A percentile compares a stretch with the other conserved stretches of the same genome.
Conservation (phyloP, 2,888 invertebrate genomes). For the Pseudococcus jackbeardsleyi region DNA sequence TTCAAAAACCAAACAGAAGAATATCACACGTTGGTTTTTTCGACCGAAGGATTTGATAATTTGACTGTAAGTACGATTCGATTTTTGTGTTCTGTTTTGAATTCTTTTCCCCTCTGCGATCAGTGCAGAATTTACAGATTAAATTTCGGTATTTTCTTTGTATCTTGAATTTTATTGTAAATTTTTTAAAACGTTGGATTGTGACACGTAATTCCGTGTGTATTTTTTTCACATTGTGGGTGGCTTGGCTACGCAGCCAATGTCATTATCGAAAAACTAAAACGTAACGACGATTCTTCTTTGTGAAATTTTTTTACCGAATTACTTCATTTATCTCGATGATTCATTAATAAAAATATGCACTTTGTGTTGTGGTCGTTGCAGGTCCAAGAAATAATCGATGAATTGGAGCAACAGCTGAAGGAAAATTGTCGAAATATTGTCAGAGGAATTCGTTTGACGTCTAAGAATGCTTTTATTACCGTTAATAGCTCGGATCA, state of each 20-base stretch:
- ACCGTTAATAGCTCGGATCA: constrained; percentile 40
- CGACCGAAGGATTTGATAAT: constrained; percentile 51
- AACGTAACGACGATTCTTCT: background rate
- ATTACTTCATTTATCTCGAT: background rate
- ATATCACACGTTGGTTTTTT: constrained; percentile 64
- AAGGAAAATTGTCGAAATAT: constrained; percentile 44
- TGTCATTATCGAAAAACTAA: constrained; percentile 13
- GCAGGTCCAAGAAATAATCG: constrained; percentile 60
- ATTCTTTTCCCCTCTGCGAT: background rate
- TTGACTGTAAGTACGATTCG: constrained; percentile 59
- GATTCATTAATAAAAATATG: constrained; percentile 7
- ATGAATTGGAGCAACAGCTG: constrained; percentile 56
- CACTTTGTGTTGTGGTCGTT: background rate
- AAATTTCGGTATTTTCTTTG: background rate
- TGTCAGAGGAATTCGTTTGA: constrained; percentile 50
- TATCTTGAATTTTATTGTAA: background rate
- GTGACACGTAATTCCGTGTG: constrained; percentile 10
- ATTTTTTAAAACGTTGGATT: background rate
- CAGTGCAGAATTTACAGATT: background rate
- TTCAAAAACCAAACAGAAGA: constrained; percentile 51
- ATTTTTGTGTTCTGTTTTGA: background rate
- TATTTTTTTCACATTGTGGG: constrained; percentile 10
- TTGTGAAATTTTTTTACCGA: background rate
- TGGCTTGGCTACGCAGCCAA: constrained; percentile 21
- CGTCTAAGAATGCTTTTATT: constrained; percentile 34